phyloP scores from a whole-genome alignment of 2,113 vertebrate species.

The Chlamydotis undulata region DNA sequence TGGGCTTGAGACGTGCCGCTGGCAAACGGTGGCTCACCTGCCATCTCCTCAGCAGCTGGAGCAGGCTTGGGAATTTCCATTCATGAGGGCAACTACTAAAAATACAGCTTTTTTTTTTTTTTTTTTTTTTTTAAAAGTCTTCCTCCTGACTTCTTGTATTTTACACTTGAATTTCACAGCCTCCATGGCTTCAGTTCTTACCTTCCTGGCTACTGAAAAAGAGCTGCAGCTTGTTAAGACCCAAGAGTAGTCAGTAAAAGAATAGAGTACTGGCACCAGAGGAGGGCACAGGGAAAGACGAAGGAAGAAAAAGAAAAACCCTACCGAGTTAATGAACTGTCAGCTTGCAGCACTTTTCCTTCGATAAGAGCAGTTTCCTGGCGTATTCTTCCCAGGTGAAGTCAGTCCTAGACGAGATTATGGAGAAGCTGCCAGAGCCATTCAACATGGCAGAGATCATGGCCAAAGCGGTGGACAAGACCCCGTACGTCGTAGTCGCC shows the following conservation, averaged over 20 bases:
- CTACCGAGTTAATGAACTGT: neutral
- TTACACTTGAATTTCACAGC: neutral
- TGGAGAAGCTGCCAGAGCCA: conserved; percentile 61
- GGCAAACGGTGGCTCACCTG: fast-evolving
- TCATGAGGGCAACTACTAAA: neutral
- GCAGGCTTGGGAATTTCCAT: neutral
- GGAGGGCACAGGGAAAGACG: neutral
- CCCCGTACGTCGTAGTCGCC: conserved; percentile 73
- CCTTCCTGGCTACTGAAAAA: neutral
- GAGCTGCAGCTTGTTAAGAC: neutral
- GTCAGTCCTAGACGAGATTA: conserved; percentile 68
- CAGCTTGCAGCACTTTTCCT: neutral
- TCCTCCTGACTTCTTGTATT: neutral
- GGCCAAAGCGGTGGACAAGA: conserved; percentile 65
- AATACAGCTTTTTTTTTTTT: neutral
- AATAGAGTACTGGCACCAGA: neutral
- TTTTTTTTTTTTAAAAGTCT: neutral
- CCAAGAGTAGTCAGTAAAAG: neutral
- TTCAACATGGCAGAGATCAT: conserved; percentile 76
- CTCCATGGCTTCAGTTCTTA: neutral
- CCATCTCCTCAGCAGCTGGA: neutral
- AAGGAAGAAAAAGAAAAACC: neutral
- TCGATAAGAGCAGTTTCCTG: neutral
- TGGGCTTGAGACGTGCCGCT: neutral
- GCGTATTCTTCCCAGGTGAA: conserved; percentile 65